Evolutionary conservation across 2,113 vertebrate genomes (phyloP).

Genomic region (Rousettus leschenaultii): DNA sequence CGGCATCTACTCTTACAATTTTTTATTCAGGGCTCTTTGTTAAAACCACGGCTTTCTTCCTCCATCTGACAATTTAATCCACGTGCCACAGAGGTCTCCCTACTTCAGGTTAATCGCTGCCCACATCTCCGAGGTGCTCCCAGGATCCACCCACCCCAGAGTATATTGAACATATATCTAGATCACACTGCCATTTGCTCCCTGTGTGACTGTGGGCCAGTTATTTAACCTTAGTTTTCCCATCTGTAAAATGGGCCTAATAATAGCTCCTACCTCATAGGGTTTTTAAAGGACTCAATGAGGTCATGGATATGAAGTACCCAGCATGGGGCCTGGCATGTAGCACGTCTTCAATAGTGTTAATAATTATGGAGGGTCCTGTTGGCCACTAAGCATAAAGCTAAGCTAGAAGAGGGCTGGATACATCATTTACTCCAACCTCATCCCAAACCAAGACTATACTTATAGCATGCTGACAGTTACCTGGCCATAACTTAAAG

Average conservation of each 20-base stretch:
- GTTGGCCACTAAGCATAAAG: background rate
- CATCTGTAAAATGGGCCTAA: background rate
- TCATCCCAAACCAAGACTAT: background rate
- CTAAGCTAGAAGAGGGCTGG: background rate
- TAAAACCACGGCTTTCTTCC: background rate
- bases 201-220: background rate
- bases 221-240: background rate
- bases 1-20: background rate
- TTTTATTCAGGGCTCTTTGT: background rate
- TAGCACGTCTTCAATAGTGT: accelerated
- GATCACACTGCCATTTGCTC: background rate
- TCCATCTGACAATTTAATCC: background rate
- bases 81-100: background rate
- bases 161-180: background rate
- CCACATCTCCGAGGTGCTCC: background rate
- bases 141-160: background rate
- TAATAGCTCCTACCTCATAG: background rate
- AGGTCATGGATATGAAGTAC: background rate
- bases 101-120: background rate
- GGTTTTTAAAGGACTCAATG: background rate
- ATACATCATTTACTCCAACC: background rate
- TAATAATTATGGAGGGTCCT: background rate
- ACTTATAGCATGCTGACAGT: background rate
- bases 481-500: background rate
- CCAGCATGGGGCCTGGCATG: background rate